Evolutionary conservation across 1,140 invertebrate genomes (phyloP), one percentile per base, ranked within the genome.

Genomic region (Sipha flava): DNA sequence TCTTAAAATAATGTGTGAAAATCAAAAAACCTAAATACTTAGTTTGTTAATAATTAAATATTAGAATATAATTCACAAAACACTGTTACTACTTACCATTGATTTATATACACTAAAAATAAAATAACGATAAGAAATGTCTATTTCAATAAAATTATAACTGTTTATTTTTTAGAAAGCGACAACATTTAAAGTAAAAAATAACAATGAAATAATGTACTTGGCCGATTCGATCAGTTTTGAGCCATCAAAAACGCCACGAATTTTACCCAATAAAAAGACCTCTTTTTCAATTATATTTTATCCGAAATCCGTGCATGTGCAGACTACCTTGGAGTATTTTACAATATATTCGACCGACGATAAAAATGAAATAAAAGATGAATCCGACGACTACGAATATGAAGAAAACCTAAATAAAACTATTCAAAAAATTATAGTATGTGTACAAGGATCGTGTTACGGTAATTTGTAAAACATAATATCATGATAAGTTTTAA

Each of bases 221-320:
- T 40, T 77, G 49, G 73, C 47, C 1, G 73, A 77, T 59, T 57
- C 73, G 2, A 77, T 77, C 18, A 57, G 12, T 18, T 77, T 77
- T 43, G 12, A 40, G 4, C 73, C 73, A 0, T 59, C 52, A 16
- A 23, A n/a, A 57, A 37, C 73, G 7, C n/a, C 12, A 43, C 10
- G 6, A 37, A 29, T 77, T 23, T 40, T 12, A 21, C 73, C 73
- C 5, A 77, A 77, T 0, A 77, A 77, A 77, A 40, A 34, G 16
- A 16, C 34, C 1, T 59, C 6, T 12, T 77, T 77, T 59, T 21
- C 10, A 18, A 57, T 77, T 6, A 57, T 43, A 40, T 77, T 59
- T 54, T 34, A 52, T 23, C 73, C 73, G 0, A 77, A 59, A 43
- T 59, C 34, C 14, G 12, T 16, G 7, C 1, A 37, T 4, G 34